Base-by-base conservation (phyloP, 2,888 invertebrate genomes). In the Ichneumoninae sp. region DNA sequence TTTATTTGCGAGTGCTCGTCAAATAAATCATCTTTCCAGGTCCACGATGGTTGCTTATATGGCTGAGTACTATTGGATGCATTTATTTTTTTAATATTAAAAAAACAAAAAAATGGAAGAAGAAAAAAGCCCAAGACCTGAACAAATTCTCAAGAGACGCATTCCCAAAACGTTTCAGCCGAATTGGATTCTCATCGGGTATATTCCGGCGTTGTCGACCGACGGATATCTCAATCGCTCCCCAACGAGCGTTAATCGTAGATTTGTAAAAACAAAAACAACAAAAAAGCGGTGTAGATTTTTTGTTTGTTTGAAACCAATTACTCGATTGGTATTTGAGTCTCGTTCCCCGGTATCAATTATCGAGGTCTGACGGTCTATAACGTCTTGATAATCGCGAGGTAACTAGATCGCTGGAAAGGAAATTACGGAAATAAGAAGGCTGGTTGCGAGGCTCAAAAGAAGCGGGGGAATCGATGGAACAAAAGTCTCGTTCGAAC, bases 341-440 rank as follows among this genome's bases (percentile, higher is more conserved):
- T 63, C 36, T 47, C 30, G 50, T 22, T 26, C 1, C 4, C 30
- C 50, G 33, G 19, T 22, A 65, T 65, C 50, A 30, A 75, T 75
- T 65, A 52, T 65, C 74, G 65, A 75, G 65, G 50, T 63, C 60
- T 1, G 26, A 10, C 63, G 47, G 7, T 22, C 57, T 57, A 22
- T 57, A 57, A 63, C 5, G 26, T 7, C 30, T 63, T 63, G 60
- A 33, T 33, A n/a, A 63, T 63, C 33, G 60, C 60, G 60, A 63
- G 16, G 33, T 16, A 63, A n/a, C 52, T 44, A 73, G 44, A 73
- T 44, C 13, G 68, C 80, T n/a, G 10, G 47, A 74, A 74, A 68
- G 73, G 73, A 68, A 66, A 73, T 80, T 68, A 68, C 74, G 80
- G 80, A 80, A 80, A 68, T 68, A 68, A 30, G 30, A 22, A 50